Evolutionary conservation across 2,113 vertebrate genomes (phyloP).

Genomic region (Pionites leucogaster): DNA sequence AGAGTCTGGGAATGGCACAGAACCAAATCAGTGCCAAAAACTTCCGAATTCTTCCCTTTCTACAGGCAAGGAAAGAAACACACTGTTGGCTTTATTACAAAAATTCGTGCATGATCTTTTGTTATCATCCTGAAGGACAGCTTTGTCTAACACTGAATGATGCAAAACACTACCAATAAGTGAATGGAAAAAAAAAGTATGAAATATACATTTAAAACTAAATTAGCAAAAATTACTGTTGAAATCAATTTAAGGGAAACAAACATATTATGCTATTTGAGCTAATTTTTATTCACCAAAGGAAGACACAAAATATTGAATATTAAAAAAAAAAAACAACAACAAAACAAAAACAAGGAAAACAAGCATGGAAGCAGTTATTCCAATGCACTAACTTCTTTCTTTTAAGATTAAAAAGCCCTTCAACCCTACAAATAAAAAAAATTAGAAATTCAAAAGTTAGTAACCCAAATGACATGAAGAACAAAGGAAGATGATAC

Average conservation of each 20-base stretch:
- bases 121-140: background rate
- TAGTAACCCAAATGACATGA: background rate
- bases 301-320: background rate
- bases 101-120: background rate
- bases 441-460: background rate
- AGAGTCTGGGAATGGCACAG: conserved; percentile 52
- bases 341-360: background rate
- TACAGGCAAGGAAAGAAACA: background rate
- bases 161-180: background rate
- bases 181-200: background rate
- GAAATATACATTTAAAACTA: background rate
- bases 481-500: background rate
- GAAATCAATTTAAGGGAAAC: background rate
- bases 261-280: background rate
- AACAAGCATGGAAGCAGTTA: background rate
- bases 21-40: conserved; percentile 24
- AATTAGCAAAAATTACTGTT: background rate
- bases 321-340: background rate
- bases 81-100: background rate
- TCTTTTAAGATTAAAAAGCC: background rate
- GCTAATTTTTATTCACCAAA: background rate
- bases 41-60: conserved; percentile 34
- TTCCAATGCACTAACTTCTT: background rate
- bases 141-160: background rate
- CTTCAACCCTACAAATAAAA: background rate